phyloP scores from a whole-genome alignment of 2,888 invertebrate species.

The Eurytoma californica region DNA sequence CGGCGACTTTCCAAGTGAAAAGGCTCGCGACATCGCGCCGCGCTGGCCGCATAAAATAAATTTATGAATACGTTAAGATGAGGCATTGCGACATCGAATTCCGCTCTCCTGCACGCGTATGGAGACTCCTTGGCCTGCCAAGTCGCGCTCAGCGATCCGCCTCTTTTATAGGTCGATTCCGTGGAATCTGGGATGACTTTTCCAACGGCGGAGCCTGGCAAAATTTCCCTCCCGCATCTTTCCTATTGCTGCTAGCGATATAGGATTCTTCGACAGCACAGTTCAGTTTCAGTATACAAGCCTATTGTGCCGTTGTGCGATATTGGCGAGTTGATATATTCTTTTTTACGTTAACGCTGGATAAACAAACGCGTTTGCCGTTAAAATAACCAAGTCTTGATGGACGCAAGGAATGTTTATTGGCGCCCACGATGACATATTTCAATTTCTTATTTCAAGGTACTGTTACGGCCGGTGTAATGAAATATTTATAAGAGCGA shows the following conservation, averaged over 20 bases:
- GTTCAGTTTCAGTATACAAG: too few species aligned
- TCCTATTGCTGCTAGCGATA: background rate
- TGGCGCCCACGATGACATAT: constrained; percentile 25
- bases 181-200: constrained; percentile 27
- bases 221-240: background rate
- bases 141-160: constrained; percentile 32
- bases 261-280: background rate
- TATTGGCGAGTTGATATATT: background rate
- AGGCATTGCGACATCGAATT: constrained; percentile 46
- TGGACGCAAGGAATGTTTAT: constrained; percentile 18
- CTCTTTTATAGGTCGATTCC: constrained; percentile 42
- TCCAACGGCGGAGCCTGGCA: constrained; percentile 13
- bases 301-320: too few species aligned
- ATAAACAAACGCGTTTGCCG: background rate
- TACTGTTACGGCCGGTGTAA: background rate
- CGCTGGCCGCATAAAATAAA: constrained; percentile 41
- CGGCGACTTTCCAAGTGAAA: constrained; percentile 7
- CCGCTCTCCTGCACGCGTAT: background rate
- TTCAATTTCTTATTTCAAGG: constrained; percentile 45
- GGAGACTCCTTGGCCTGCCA: constrained; percentile 35
- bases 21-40: background rate
- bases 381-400: constrained; percentile 1
- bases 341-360: background rate
- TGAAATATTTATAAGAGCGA: constrained; percentile 40
- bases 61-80: constrained; percentile 52